Base-by-base conservation (phyloP, 2,113 vertebrate genomes). In the Ameiurus melas region DNA sequence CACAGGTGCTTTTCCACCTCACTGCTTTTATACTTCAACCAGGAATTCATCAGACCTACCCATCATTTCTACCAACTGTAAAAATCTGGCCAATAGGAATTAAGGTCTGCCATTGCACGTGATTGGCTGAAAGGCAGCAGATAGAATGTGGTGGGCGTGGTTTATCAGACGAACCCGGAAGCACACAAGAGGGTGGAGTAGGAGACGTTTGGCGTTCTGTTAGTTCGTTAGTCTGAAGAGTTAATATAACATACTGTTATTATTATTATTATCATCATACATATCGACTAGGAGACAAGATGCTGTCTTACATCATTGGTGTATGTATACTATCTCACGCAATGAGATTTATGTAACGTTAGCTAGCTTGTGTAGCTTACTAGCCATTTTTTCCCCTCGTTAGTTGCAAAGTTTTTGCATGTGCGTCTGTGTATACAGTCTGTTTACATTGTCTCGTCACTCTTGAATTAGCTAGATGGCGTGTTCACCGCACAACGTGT, bases 301-400 rank as follows among this genome's bases (percentile, higher is more conserved):
- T 95, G 94, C 33, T 95, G 30, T 93, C 93, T 71, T 94, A 94
- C 91, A 92, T 95, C 73, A 86, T 93, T 17, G 89, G 92, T 3
- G 94, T 95, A 71, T 94, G 94, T 95, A 91, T 30, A 90, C n/a
- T 75, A 64, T 1, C 2, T 25, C 27, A 1, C 0, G 10, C 0
- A 22, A 10, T 0, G 25, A 2, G 22, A 1, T 8, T 73, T 36
- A 73, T 77, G 5, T n/a, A 2, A 81, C 53, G 77, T 77, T 36
- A 75, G 70, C 6, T 17, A 5, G 55, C 55, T 12, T 7, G 20
- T 33, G 1, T 83, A 14, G 36, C 33, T 39, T 1, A 58, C 36
- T 83, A 83, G 80, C 80, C 5, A 0, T 62, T 3, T 8, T 36
- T 14, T 39, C 36, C 4, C 39, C 1, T 83, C 0, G 57, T 12